phyloP scores from a whole-genome alignment of 30 jellyfish, hydroid and myxozoan genomes.

The Turritopsis dohrnii region DNA sequence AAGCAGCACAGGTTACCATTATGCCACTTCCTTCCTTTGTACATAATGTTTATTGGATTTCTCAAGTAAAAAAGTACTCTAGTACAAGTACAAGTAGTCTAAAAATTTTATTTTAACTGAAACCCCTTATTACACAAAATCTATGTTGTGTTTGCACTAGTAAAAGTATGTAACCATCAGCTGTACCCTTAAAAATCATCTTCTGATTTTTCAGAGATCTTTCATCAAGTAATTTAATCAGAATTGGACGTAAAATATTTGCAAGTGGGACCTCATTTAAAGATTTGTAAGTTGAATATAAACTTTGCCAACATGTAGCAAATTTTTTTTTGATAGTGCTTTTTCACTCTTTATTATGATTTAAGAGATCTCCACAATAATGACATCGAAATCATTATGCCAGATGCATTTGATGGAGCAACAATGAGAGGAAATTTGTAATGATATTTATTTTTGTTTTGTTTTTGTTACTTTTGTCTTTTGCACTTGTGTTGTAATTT shows the following conservation, averaged over 20 bases:
- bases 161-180: neutral
- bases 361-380: slow-evolving; percentile 43
- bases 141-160: neutral
- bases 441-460: neutral
- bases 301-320: neutral
- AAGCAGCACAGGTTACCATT: too few species aligned
- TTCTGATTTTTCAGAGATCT: slow-evolving; percentile 35
- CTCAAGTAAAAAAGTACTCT: too few species aligned
- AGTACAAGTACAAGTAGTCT: too few species aligned
- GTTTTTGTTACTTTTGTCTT: too few species aligned
- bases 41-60: too few species aligned
- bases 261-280: slow-evolving; percentile 52
- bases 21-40: too few species aligned
- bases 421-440: slow-evolving; percentile 43
- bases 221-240: slow-evolving; percentile 37
- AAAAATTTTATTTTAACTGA: too few species aligned
- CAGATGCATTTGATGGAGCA: slow-evolving; percentile 63
- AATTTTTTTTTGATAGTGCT: neutral
- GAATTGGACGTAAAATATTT: slow-evolving; percentile 62
- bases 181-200: neutral
- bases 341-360: neutral
- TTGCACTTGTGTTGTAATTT: too few species aligned
- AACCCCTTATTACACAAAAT: neutral
- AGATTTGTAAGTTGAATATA: slow-evolving; percentile 51
- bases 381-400: slow-evolving; percentile 55